Percentiles rank a stretch among this genome's conserved stretches.
These are phyloP conservation scores for Tadarida brasiliensis DNA, from an alignment of 2,797 vertebrate genomes.

Conservation along the genomic window DNA sequence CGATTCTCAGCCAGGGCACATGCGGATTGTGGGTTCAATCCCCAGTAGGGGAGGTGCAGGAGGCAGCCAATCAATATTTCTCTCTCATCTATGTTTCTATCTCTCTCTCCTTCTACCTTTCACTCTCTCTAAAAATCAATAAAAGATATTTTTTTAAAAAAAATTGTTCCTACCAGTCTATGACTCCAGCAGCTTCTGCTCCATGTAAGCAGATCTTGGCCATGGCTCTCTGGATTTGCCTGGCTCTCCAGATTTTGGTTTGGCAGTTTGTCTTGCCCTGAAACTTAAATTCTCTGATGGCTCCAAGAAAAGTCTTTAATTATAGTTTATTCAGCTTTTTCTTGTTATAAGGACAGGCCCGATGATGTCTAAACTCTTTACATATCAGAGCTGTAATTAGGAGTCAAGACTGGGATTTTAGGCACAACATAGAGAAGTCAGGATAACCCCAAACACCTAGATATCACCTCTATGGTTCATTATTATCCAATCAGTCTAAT, in stretches of 20 bases:
- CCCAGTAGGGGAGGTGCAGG: too few relatives aligned
- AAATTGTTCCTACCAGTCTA: not conserved
- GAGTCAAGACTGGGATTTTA: not conserved
- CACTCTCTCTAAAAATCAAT: too few relatives aligned
- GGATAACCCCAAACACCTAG: not conserved
- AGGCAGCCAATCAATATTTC: too few relatives aligned
- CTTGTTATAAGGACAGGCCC: not conserved
- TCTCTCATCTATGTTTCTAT: too few relatives aligned
- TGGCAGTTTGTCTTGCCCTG: not conserved
- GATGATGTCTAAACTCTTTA: not conserved
- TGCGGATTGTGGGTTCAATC: too few relatives aligned
- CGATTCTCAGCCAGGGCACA: too few relatives aligned
- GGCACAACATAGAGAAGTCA: not conserved
- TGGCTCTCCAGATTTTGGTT: not conserved
- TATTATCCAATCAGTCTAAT: not conserved
- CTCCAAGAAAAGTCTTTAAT: not conserved
- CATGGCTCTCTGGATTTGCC: not conserved
- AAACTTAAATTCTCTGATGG: not conserved
- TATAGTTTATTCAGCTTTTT: not conserved
- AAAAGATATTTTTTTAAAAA: too few relatives aligned
- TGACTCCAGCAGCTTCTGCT: not conserved
- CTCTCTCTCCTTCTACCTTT: too few relatives aligned
- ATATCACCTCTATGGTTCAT: not conserved
- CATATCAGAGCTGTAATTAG: not conserved
- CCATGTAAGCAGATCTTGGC: not conserved